Evolutionary conservation across 2,113 vertebrate species (phyloP).

Genomic region (Strix uralensis): DNA sequence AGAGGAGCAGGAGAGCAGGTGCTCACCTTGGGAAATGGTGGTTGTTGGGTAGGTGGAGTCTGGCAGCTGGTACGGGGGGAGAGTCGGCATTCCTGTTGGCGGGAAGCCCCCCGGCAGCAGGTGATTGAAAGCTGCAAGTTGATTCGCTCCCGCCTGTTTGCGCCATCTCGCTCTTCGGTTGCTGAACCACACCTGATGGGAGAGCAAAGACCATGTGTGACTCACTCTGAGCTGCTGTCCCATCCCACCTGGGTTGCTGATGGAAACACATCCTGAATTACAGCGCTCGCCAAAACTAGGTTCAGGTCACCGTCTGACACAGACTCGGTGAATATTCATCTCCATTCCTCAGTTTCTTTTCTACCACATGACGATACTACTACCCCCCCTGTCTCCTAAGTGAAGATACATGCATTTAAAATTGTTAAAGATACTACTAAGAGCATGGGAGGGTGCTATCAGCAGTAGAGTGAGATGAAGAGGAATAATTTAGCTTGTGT

Average conservation of each 20-base stretch:
- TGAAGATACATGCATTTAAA: background rate
- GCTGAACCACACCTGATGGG: slow-evolving; percentile 94
- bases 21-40: slow-evolving; percentile 92
- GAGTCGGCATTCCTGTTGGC: slow-evolving; percentile 89
- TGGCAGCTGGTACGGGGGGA: slow-evolving; percentile 94
- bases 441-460: background rate
- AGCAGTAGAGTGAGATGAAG: background rate
- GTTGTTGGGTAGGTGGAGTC: slow-evolving; percentile 90
- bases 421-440: background rate
- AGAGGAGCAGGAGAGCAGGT: accelerated
- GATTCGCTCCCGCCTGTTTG: slow-evolving; percentile 97
- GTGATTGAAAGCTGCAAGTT: slow-evolving; percentile 98
- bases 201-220: background rate
- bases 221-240: background rate
- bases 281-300: background rate
- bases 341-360: background rate
- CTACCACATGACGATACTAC: background rate
- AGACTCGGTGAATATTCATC: accelerated
- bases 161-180: slow-evolving; percentile 96
- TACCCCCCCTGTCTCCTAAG: background rate
- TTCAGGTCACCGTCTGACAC: background rate
- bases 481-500: background rate
- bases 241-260: background rate
- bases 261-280: background rate
- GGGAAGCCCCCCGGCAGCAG: slow-evolving; percentile 95